Evolutionary conservation across 2,888 invertebrate genomes (phyloP).

Genomic region (Cantharis nigra): DNA sequence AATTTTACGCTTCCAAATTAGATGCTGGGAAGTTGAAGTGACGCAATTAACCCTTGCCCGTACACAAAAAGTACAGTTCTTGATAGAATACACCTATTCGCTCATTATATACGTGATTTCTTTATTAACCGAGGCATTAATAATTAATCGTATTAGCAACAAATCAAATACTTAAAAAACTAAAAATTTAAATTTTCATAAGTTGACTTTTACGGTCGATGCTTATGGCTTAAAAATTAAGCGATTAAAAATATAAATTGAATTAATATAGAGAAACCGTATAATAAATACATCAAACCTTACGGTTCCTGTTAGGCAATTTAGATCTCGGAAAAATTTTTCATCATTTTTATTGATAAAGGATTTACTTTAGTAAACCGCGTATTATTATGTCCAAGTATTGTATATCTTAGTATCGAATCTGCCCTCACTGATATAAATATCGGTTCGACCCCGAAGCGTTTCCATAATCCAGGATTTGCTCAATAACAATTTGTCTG

Average conservation of each 20-base stretch:
- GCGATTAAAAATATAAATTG: background rate
- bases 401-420: constrained; percentile 33
- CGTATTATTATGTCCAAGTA: constrained; percentile 14
- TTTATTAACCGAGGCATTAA: background rate
- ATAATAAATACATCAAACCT: background rate
- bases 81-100: background rate
- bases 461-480: constrained; percentile 50
- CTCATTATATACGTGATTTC: background rate
- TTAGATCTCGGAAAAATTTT: background rate
- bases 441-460: constrained; percentile 33
- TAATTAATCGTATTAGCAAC: background rate
- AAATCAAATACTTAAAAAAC: background rate
- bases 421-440: constrained; percentile 35
- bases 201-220: background rate
- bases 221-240: background rate
- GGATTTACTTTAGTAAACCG: background rate
- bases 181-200: background rate
- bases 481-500: constrained; percentile 51
- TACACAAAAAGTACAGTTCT: background rate
- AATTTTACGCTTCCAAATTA: background rate
- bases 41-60: background rate
- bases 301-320: background rate
- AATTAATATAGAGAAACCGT: background rate
- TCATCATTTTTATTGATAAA: background rate
- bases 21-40: background rate